A percentile compares a stretch with the other conserved stretches of the same genome.
phyloP scores from a whole-genome alignment of 2,888 invertebrate species.

The Papilio protenor region DNA sequence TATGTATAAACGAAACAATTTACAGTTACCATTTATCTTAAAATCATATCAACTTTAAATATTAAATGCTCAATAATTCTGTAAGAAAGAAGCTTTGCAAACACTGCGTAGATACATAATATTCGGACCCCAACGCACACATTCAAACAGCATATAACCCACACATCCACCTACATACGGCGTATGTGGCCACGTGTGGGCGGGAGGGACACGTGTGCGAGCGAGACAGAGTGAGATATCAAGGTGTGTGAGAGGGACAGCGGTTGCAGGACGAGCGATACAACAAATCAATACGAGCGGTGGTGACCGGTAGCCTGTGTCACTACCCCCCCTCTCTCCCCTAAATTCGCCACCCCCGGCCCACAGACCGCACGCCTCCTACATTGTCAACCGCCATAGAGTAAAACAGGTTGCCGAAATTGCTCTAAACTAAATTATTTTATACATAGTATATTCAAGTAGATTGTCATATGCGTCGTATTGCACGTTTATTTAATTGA shows the following conservation, averaged over 20 bases:
- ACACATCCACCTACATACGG: conserved; percentile 59
- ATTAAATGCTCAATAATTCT: neutral
- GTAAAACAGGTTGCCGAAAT: conserved; percentile 56
- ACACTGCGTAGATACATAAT: conserved; percentile 73
- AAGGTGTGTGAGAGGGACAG: conserved; percentile 73
- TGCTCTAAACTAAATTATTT: conserved; percentile 40
- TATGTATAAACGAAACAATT: neutral
- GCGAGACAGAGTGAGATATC: conserved; percentile 56
- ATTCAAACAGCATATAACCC: conserved; percentile 61
- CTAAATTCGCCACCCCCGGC: conserved; percentile 57
- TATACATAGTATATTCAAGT: neutral
- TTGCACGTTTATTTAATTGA: neutral
- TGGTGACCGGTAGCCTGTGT: conserved; percentile 85
- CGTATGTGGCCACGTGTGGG: conserved; percentile 76
- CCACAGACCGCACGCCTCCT: conserved; percentile 78
- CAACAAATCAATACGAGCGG: conserved; percentile 85
- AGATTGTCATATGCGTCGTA: neutral
- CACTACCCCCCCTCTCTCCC: conserved; percentile 71
- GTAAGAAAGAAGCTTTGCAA: conserved; percentile 70
- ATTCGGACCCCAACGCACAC: conserved; percentile 80
- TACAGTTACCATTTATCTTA: neutral
- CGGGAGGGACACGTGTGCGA: conserved; percentile 71
- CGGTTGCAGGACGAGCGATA: conserved; percentile 83
- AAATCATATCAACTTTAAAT: neutral
- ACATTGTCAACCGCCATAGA: conserved; percentile 81